Evolutionary conservation across 2,888 invertebrate species (phyloP).

Genomic region (Anticlea derivata): DNA sequence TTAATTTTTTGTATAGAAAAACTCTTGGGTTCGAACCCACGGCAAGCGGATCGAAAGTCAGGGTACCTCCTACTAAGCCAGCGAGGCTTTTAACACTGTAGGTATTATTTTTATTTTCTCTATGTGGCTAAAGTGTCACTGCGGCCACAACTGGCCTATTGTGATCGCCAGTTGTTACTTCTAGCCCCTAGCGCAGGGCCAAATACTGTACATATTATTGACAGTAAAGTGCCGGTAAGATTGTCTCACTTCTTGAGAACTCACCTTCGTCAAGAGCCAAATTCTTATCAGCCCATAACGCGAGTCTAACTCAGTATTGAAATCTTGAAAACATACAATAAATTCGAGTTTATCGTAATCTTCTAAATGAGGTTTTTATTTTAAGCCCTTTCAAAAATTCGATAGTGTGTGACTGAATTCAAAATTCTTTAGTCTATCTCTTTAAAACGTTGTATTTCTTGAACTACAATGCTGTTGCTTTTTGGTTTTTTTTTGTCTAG

Average conservation of each 20-base stretch:
- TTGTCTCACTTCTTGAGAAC: neutral
- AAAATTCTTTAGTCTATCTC: constrained; percentile 14
- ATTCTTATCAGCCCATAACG: constrained; percentile 26
- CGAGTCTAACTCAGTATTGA: constrained; percentile 43
- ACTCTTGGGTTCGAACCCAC: no score
- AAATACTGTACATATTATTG: neutral
- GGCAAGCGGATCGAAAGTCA: no score
- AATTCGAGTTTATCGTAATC: constrained; percentile 53
- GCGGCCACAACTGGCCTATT: no score
- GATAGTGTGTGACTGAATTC: constrained; percentile 12
- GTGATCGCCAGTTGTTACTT: no score
- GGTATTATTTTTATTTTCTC: no score
- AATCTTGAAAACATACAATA: constrained; percentile 48
- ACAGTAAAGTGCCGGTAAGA: neutral
- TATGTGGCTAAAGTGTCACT: no score
- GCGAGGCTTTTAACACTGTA: no score
- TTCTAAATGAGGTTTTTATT: constrained; percentile 45
- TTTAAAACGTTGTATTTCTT: constrained; percentile 15
- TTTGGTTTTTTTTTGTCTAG: neutral
- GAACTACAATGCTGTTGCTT: neutral
- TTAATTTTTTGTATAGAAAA: no score
- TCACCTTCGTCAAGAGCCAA: neutral
- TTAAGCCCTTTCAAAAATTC: constrained; percentile 21
- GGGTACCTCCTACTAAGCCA: no score
- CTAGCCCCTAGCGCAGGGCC: no score